phyloP scores from a whole-genome alignment of 2,888 invertebrate genomes.

The Tenthredo distinguenda region DNA sequence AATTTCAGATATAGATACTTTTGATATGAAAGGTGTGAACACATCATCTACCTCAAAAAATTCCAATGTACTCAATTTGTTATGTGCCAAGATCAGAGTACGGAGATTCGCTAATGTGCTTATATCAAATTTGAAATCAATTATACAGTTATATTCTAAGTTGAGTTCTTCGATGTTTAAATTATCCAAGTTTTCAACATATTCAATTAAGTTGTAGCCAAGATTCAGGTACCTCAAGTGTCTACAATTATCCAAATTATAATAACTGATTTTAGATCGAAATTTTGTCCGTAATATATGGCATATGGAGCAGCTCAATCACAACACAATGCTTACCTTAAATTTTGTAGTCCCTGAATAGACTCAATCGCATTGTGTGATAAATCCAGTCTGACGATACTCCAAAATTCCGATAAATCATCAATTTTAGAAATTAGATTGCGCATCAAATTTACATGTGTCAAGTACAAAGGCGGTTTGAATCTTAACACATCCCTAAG shows the following conservation, averaged over 20 bases:
- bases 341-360: conserved; percentile 80
- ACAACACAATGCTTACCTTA: conserved; percentile 76
- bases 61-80: conserved; percentile 80
- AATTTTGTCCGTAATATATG: background rate
- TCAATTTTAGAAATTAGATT: conserved; percentile 80
- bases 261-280: background rate
- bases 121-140: conserved; percentile 78
- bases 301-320: background rate
- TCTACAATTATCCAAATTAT: conserved; percentile 72
- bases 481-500: conserved; percentile 80
- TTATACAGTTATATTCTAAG: conserved; percentile 81
- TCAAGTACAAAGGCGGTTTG: conserved; percentile 82
- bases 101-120: conserved; percentile 80
- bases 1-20: conserved; percentile 18
- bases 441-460: conserved; percentile 82
- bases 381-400: conserved; percentile 81
- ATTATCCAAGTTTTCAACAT: conserved; percentile 81
- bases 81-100: conserved; percentile 80
- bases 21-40: background rate
- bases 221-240: conserved; percentile 82
- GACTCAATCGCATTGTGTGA: conserved; percentile 82
- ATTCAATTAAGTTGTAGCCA: conserved; percentile 82
- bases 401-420: conserved; percentile 82
- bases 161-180: conserved; percentile 80
- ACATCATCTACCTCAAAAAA: conserved; percentile 76